Percentiles rank a stretch among this genome's conserved stretches.
Evolutionary conservation across 2,113 vertebrate species (phyloP).

Genomic region (Lucifuga dentata): DNA sequence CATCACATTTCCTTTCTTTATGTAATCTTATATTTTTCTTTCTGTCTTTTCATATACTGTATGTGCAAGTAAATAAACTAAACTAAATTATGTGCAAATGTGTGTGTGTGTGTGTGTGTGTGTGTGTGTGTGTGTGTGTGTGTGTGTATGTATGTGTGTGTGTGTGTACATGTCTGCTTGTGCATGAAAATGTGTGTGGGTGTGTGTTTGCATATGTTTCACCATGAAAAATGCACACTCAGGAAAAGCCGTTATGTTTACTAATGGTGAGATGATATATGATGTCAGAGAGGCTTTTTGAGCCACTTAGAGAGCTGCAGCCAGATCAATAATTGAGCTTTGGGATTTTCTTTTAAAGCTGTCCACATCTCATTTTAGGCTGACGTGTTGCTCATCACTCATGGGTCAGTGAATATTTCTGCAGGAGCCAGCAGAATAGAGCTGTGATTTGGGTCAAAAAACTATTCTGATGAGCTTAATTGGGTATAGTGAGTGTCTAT

Average conservation of each 20-base stretch:
- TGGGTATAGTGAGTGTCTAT: slow-evolving; percentile 61
- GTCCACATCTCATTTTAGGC: slow-evolving; percentile 58
- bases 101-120: too few species aligned
- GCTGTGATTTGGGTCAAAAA: slow-evolving; percentile 58
- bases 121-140: neutral
- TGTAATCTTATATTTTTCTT: too few species aligned
- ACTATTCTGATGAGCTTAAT: slow-evolving; percentile 52
- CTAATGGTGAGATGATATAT: slow-evolving; percentile 63
- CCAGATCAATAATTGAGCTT: slow-evolving; percentile 68
- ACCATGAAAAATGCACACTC: slow-evolving; percentile 52
- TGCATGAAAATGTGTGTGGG: neutral
- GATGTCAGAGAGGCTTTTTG: slow-evolving; percentile 73
- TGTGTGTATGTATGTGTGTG: slow-evolving; percentile 1
- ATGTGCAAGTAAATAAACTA: too few species aligned
- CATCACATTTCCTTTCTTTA: too few species aligned
- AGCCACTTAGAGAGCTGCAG: slow-evolving; percentile 69
- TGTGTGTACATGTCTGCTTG: neutral
- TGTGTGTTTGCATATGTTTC: slow-evolving; percentile 4
- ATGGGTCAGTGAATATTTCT: slow-evolving; percentile 41
- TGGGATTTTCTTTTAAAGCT: slow-evolving; percentile 60
- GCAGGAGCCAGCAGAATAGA: slow-evolving; percentile 10
- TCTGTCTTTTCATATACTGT: too few species aligned
- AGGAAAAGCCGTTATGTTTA: slow-evolving; percentile 66
- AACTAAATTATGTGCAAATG: too few species aligned
- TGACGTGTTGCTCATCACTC: slow-evolving; percentile 56